Conservation (phyloP, 2,113 vertebrate species). For the Lasiurus cinereus region DNA sequence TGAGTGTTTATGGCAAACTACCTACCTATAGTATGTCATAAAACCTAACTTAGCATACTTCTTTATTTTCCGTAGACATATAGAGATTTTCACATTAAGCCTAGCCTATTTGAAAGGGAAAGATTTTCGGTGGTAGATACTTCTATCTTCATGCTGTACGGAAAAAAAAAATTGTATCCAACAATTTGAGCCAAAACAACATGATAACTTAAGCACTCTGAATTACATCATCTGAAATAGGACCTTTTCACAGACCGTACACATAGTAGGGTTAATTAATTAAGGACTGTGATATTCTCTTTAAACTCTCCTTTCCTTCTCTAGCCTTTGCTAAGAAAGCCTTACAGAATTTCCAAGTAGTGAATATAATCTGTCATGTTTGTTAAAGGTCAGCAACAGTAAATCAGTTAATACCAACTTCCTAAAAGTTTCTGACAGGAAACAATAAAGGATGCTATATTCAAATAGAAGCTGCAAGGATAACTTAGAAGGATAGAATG, state of each 20-base stretch:
- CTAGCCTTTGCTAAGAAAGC: conserved; percentile 24
- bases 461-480: conserved; percentile 58
- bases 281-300: conserved; percentile 68
- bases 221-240: conserved; percentile 60
- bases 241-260: neutral
- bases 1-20: neutral
- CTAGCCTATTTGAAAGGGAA: neutral
- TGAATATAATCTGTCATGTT: conserved; percentile 4
- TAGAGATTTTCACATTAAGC: neutral
- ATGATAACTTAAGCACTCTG: conserved; percentile 66
- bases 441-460: conserved; percentile 76
- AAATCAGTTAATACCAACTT: conserved; percentile 69
- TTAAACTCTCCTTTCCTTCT: conserved; percentile 61
- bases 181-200: conserved; percentile 48
- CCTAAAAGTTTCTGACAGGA: conserved; percentile 77
- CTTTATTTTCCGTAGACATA: neutral
- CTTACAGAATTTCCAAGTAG: conserved; percentile 32
- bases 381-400: conserved; percentile 61
- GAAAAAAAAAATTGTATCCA: conserved; percentile 24
- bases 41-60: neutral
- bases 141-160: neutral
- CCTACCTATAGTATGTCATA: neutral
- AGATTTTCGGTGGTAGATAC: neutral
- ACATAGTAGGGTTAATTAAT: conserved; percentile 60
- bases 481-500: conserved; percentile 65